Evolutionary conservation across 1,140 invertebrate genomes (phyloP).

Genomic region (Wiebesia pumilae): DNA sequence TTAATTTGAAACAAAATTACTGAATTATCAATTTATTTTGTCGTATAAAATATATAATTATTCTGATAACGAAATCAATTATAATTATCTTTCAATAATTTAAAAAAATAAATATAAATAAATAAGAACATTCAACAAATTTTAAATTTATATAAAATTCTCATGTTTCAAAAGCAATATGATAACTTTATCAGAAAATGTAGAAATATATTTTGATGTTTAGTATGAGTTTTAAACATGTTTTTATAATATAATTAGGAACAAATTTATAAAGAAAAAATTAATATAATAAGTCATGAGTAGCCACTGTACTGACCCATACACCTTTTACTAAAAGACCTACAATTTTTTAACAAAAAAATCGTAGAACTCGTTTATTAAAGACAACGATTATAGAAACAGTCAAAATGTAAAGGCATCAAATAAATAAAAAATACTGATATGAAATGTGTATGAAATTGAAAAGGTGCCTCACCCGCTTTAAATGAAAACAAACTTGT

Average conservation of each 20-base stretch:
- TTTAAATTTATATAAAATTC: neutral
- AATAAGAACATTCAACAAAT: neutral
- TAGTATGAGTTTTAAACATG: no score
- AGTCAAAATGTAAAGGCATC: neutral
- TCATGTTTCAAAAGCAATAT: no score
- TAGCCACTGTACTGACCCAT: conserved; percentile 59
- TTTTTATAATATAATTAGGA: conserved; percentile 41
- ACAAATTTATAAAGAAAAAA: neutral
- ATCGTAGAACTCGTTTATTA: neutral
- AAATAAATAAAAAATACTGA: no score
- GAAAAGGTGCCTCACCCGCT: conserved; percentile 20
- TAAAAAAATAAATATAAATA: neutral
- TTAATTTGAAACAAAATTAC: neutral
- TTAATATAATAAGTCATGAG: neutral
- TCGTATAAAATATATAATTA: neutral
- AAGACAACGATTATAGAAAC: neutral
- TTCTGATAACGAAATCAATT: neutral
- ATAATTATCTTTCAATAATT: neutral
- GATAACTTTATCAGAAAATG: no score
- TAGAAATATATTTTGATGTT: no score
- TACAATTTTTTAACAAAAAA: conserved; percentile 22
- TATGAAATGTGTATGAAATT: conserved; percentile 34
- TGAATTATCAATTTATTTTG: neutral
- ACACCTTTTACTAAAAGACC: conserved; percentile 46
- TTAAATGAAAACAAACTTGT: conserved; percentile 36